phyloP scores from a whole-genome alignment of 1,140 invertebrate genomes.

The Plectrocnemia conspersa region DNA sequence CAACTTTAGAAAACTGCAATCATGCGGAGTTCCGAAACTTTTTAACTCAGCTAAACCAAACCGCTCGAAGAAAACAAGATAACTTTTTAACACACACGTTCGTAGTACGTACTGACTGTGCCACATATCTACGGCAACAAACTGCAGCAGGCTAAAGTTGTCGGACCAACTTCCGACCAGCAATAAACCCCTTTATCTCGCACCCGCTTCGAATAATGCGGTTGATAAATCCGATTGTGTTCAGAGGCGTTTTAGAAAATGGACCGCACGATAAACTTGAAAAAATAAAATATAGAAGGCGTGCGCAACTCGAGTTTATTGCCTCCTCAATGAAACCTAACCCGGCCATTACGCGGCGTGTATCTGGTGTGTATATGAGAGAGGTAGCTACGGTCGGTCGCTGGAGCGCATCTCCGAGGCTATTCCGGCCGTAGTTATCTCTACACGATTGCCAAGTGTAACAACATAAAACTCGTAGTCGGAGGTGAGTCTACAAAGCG shows the following conservation, averaged over 20 bases:
- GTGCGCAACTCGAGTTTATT: slow-evolving; percentile 20
- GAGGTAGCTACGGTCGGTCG: too few relatives aligned
- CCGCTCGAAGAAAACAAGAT: slow-evolving; percentile 5
- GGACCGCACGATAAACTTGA: background rate
- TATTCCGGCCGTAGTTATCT: background rate
- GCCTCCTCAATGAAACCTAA: slow-evolving; percentile 5
- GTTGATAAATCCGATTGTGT: too few relatives aligned
- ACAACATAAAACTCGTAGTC: slow-evolving; percentile 15
- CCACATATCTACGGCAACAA: slow-evolving; percentile 22
- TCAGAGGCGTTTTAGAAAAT: slow-evolving; percentile 10
- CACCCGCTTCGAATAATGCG: too few relatives aligned
- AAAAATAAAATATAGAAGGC: slow-evolving; percentile 17
- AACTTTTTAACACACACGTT: background rate
- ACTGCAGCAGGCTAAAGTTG: slow-evolving; percentile 23
- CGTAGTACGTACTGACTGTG: background rate
- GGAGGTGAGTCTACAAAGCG: slow-evolving; percentile 16
- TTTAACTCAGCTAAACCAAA: background rate
- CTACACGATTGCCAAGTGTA: slow-evolving; percentile 12
- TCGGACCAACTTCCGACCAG: slow-evolving; percentile 30
- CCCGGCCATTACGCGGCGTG: background rate
- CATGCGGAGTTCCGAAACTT: background rate
- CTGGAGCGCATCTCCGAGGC: slow-evolving; percentile 6
- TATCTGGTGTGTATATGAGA: too few relatives aligned
- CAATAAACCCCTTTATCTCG: slow-evolving; percentile 33
- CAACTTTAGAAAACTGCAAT: too few relatives aligned